Evolutionary conservation across 1,140 invertebrate species (phyloP).

Genomic region (Wasmannia auropunctata): DNA sequence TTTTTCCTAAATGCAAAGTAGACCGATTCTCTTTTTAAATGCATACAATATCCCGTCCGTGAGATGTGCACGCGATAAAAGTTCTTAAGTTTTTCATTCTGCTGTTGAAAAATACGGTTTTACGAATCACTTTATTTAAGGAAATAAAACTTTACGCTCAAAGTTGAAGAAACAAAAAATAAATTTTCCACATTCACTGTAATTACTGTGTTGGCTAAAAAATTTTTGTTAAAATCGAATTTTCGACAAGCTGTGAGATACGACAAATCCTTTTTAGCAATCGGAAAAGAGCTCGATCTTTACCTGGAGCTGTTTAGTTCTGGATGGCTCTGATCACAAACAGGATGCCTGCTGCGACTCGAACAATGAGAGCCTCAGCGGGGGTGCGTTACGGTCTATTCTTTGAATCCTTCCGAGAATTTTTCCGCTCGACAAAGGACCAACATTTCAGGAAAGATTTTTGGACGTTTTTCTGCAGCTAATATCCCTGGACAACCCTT

Average conservation of each 20-base stretch:
- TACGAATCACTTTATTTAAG: neutral
- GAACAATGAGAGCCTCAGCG: slow-evolving; percentile 77
- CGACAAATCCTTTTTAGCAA: slow-evolving; percentile 61
- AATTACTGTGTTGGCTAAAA: neutral
- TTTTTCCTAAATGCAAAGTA: slow-evolving; percentile 65
- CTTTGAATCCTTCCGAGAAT: slow-evolving; percentile 82
- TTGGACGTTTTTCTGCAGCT: slow-evolving; percentile 3
- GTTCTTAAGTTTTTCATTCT: neutral
- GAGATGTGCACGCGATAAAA: slow-evolving; percentile 25
- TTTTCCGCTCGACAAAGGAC: slow-evolving; percentile 77
- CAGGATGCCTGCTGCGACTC: slow-evolving; percentile 50
- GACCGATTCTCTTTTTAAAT: slow-evolving; percentile 10
- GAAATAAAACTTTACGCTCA: neutral
- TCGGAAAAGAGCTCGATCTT: slow-evolving; percentile 12
- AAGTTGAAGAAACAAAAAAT: neutral
- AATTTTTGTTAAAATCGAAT: neutral
- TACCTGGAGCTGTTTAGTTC: slow-evolving; percentile 34
- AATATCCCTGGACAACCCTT: slow-evolving; percentile 14
- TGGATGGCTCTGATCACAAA: slow-evolving; percentile 7
- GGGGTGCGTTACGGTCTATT: slow-evolving; percentile 62
- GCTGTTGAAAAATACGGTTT: neutral
- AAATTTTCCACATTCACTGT: neutral
- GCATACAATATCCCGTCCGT: neutral
- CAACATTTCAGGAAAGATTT: slow-evolving; percentile 36
- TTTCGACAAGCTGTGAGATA: neutral